phyloP scores from a whole-genome alignment of 2,797 vertebrate species.

The Squalus acanthias region DNA sequence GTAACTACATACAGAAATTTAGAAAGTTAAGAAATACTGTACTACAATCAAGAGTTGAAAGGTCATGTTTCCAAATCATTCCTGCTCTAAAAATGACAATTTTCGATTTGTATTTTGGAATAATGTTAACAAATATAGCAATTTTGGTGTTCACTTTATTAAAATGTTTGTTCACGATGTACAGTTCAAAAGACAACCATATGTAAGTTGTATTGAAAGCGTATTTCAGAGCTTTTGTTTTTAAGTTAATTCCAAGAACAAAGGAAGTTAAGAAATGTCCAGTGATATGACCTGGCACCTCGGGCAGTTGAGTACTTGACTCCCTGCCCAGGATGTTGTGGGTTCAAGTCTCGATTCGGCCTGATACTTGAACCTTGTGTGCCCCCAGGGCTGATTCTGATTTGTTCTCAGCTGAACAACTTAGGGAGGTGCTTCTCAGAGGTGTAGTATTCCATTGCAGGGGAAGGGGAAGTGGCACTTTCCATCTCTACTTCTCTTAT shows the following conservation, averaged over 20 bases:
- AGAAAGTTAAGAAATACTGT: background rate
- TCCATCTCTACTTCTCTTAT: constrained; percentile 24
- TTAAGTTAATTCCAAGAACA: constrained; percentile 29
- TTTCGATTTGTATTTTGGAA: background rate
- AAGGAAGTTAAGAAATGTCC: constrained; percentile 21
- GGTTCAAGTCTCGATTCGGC: constrained; percentile 12
- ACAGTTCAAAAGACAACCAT: background rate
- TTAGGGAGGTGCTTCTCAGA: constrained; percentile 30
- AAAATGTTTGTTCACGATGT: background rate
- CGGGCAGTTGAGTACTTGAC: constrained; percentile 30
- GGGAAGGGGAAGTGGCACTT: constrained; percentile 17
- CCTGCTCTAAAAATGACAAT: background rate
- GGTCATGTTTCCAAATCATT: background rate
- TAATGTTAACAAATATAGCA: background rate
- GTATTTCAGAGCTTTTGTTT: constrained; percentile 18
- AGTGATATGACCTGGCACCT: constrained; percentile 15
- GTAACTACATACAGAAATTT: background rate
- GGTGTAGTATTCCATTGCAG: constrained; percentile 27
- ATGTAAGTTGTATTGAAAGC: background rate
- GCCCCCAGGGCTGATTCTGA: constrained; percentile 20
- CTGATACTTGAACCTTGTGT: constrained; percentile 32
- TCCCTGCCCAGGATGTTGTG: constrained; percentile 35
- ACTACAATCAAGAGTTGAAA: background rate
- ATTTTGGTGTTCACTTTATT: background rate
- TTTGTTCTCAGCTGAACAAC: constrained; percentile 34